Conservation (phyloP, 2,888 invertebrate species). For the Drosophila melanosoma region DNA sequence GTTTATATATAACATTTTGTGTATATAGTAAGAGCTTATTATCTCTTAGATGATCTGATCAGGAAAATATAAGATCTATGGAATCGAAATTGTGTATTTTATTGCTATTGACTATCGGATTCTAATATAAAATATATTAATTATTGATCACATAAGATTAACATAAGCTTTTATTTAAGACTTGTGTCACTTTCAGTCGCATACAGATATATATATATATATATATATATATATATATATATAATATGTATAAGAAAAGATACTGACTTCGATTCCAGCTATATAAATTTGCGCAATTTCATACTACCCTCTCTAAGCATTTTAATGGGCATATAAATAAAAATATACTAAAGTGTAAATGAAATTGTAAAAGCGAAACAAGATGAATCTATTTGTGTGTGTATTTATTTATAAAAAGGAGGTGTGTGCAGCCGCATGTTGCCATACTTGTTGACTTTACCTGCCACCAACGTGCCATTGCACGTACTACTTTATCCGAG, state of each 20-base stretch:
- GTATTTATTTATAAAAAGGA: slow-evolving; percentile 43
- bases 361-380: background rate
- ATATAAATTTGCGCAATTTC: background rate
- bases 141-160: background rate
- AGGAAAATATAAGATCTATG: background rate
- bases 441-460: slow-evolving; percentile 70
- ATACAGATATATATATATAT: background rate
- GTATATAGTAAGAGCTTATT: background rate
- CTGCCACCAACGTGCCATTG: slow-evolving; percentile 85
- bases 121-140: background rate
- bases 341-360: background rate
- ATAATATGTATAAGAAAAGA: background rate
- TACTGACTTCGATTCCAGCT: background rate
- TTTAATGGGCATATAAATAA: background rate
- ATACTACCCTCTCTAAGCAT: background rate
- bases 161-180: background rate
- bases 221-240: background rate
- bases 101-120: background rate
- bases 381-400: slow-evolving; percentile 5
- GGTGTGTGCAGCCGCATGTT: slow-evolving; percentile 34
- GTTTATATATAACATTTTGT: background rate
- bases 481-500: slow-evolving; percentile 84
- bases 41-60: background rate
- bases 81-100: background rate
- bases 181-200: background rate